A percentile compares a stretch with the other conserved stretches of the same genome.
Evolutionary conservation across 1,140 invertebrate genomes (phyloP).

Genomic region (Orchestia grillus): DNA sequence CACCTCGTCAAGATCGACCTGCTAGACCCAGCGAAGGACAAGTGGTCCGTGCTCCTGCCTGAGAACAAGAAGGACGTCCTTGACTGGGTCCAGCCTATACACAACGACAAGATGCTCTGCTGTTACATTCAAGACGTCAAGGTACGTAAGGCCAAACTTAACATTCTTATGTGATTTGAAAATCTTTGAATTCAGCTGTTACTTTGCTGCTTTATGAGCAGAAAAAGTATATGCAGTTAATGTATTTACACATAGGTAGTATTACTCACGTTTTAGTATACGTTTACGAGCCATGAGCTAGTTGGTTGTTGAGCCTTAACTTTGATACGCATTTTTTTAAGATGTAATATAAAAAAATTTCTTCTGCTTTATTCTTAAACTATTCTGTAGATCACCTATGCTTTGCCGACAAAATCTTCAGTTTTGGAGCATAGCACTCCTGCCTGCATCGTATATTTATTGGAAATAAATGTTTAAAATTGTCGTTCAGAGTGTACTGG

Average conservation of each 20-base stretch:
- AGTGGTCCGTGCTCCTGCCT: slow-evolving; percentile 87
- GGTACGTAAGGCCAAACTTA: slow-evolving; percentile 70
- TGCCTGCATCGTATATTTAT: neutral
- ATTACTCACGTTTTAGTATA: neutral
- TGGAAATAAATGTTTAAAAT: neutral
- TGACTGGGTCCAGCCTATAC: slow-evolving; percentile 87
- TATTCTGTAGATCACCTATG: neutral
- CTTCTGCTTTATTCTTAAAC: neutral
- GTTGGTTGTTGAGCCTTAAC: too few relatives aligned
- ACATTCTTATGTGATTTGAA: neutral
- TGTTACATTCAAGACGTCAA: slow-evolving; percentile 97
- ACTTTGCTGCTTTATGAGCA: neutral
- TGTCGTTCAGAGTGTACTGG: slow-evolving; percentile 80
- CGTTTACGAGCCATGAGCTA: neutral
- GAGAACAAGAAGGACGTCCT: slow-evolving; percentile 91
- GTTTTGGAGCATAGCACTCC: too few relatives aligned
- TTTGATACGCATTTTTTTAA: neutral
- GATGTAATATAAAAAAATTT: neutral
- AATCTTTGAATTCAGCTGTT: neutral
- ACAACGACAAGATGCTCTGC: slow-evolving; percentile 88
- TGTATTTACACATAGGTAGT: neutral
- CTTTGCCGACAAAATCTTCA: too few relatives aligned
- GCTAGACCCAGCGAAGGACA: slow-evolving; percentile 79
- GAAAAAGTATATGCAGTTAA: neutral
- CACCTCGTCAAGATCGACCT: slow-evolving; percentile 91